phyloP scores from a whole-genome alignment of 2,888 invertebrate genomes.

The Galerucella calmariensis region DNA sequence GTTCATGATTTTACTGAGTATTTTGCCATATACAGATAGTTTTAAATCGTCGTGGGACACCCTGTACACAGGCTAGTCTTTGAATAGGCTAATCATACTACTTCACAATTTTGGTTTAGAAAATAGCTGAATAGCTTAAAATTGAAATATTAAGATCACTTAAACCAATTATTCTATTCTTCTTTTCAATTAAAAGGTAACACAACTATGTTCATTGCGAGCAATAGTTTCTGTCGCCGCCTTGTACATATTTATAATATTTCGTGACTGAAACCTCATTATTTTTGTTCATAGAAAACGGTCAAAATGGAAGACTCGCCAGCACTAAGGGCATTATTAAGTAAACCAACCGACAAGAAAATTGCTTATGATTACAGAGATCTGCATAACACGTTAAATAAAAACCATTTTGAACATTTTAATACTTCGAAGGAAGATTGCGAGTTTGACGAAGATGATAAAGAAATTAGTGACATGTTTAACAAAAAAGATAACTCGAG shows the following conservation, averaged over 20 bases:
- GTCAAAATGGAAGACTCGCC: conserved; percentile 64
- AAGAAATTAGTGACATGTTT: conserved; percentile 64
- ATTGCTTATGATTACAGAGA: conserved; percentile 57
- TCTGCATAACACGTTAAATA: conserved; percentile 43
- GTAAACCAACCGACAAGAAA: conserved; percentile 60
- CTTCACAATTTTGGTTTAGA: too few species aligned
- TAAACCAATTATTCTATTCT: too few species aligned
- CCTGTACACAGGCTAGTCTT: too few species aligned
- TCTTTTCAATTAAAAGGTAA: too few species aligned
- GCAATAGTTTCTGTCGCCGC: not conserved
- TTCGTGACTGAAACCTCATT: not conserved
- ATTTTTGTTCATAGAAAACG: conserved; percentile 35
- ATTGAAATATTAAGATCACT: too few species aligned
- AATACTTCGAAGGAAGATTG: conserved; percentile 61
- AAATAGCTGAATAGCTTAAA: too few species aligned
- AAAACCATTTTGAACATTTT: conserved; percentile 54
- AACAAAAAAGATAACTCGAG: conserved; percentile 62
- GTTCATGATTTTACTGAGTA: too few species aligned
- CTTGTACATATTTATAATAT: not conserved
- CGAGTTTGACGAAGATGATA: conserved; percentile 62
- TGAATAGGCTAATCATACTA: too few species aligned
- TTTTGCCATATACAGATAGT: too few species aligned
- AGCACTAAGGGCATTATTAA: conserved; percentile 71
- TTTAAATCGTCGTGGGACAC: too few species aligned
- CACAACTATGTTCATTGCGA: too few species aligned